Conservation (phyloP, 2,797 vertebrate genomes). For the Cossypha dichroa region DNA sequence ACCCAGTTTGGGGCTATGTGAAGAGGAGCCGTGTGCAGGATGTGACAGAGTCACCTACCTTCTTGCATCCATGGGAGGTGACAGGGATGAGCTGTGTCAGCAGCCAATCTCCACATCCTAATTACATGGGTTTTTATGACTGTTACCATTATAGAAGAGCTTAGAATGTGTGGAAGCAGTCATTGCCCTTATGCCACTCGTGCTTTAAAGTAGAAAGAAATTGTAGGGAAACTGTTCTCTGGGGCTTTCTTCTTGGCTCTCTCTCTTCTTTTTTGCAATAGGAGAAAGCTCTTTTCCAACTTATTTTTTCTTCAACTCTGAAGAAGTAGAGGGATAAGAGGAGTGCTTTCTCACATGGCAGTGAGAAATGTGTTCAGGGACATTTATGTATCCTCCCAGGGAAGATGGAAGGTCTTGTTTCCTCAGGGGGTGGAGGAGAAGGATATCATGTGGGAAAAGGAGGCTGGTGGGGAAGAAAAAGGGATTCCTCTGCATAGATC, state of each 20-base stretch:
- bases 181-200: not conserved
- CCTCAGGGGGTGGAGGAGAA: not conserved
- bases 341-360: not conserved
- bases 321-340: not conserved
- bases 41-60: not conserved
- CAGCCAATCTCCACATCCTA: not conserved
- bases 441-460: not conserved
- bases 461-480: not conserved
- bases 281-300: not conserved
- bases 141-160: not conserved
- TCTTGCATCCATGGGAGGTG: not conserved
- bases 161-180: not conserved
- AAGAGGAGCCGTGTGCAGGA: not conserved
- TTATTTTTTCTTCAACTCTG: not conserved
- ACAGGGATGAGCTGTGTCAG: not conserved
- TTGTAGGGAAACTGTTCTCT: not conserved
- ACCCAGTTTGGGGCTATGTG: not conserved
- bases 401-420: not conserved
- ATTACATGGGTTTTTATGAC: not conserved
- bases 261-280: not conserved
- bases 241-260: not conserved
- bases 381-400: not conserved
- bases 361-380: not conserved
- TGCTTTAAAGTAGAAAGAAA: not conserved
- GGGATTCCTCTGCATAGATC: not conserved